Conservation (phyloP, 2,888 invertebrate genomes). For the Ecdyonurus torrentis region DNA sequence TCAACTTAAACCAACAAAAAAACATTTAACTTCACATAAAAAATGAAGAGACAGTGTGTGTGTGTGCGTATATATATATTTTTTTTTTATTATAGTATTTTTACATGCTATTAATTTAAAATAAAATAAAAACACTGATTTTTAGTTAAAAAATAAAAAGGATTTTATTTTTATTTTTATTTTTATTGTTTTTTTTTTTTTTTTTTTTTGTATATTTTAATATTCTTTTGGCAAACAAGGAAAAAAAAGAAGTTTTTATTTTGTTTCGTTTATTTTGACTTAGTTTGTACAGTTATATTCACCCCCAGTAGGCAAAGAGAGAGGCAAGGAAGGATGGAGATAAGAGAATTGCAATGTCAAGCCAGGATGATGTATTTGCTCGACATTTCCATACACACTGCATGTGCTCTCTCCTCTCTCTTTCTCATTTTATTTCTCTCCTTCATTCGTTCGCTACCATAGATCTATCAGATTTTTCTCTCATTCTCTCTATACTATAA, state of each 20-base stretch:
- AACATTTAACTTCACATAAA: background rate
- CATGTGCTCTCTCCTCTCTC: conserved; percentile 14
- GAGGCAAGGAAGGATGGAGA: conserved; percentile 36
- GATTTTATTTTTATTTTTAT: conserved; percentile 10
- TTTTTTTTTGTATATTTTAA: conserved; percentile 7
- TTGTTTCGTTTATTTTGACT: conserved; percentile 9
- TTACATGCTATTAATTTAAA: background rate
- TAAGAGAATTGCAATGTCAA: conserved; percentile 83
- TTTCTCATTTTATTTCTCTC: no score
- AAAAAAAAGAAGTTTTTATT: no score
- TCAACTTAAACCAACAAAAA: no score
- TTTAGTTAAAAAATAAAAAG: background rate
- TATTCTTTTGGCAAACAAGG: no score
- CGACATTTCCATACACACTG: conserved; percentile 59
- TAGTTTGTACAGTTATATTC: conserved; percentile 14
- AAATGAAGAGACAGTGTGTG: background rate
- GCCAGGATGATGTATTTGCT: conserved; percentile 80
- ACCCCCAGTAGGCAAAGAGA: conserved; percentile 16
- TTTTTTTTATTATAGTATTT: background rate
- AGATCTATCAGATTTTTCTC: background rate
- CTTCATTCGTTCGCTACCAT: no score
- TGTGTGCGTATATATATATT: background rate
- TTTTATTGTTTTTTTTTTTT: conserved; percentile 9
- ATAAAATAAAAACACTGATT: background rate
- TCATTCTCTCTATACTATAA: no score